phyloP scores from a whole-genome alignment of 2,113 vertebrate species.

The Mirounga angustirostris region DNA sequence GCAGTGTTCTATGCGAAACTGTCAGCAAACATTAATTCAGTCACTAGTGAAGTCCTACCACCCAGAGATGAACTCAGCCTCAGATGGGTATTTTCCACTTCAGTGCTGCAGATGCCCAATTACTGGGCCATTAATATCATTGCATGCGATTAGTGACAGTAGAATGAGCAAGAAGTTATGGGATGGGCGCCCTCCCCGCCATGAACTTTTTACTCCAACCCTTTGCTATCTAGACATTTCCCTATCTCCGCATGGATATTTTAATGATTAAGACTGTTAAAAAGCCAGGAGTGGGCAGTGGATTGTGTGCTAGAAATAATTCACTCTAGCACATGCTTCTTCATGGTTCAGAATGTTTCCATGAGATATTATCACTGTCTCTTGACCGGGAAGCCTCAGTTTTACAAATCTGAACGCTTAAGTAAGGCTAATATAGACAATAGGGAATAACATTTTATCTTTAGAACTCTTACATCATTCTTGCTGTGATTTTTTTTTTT shows the following conservation, averaged over 20 bases:
- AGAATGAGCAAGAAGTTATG: slow-evolving; percentile 81
- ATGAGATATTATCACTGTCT: background rate
- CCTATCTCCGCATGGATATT: slow-evolving; percentile 34
- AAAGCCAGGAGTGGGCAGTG: background rate
- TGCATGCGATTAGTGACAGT: slow-evolving; percentile 89
- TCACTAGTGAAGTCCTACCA: slow-evolving; percentile 87
- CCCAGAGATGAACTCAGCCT: slow-evolving; percentile 89
- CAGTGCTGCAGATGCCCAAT: slow-evolving; percentile 87
- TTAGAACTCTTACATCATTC: slow-evolving; percentile 60
- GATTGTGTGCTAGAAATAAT: slow-evolving; percentile 28
- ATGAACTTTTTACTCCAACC: slow-evolving; percentile 81
- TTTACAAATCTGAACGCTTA: slow-evolving; percentile 62
- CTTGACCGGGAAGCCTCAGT: background rate
- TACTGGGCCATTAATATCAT: slow-evolving; percentile 93
- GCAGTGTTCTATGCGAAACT: slow-evolving; percentile 87
- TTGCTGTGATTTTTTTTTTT: background rate
- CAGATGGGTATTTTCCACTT: slow-evolving; percentile 89
- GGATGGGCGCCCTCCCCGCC: slow-evolving; percentile 45
- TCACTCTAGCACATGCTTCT: background rate
- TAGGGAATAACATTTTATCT: slow-evolving; percentile 70
- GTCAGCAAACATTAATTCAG: slow-evolving; percentile 90
- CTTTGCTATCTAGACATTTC: slow-evolving; percentile 71
- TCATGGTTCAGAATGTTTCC: background rate
- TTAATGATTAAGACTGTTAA: slow-evolving; percentile 49
- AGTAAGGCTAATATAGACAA: slow-evolving; percentile 62